These are phyloP conservation scores for Muscicapa striata DNA, from an alignment of 2,797 vertebrate species.

Conservation along the genomic window DNA sequence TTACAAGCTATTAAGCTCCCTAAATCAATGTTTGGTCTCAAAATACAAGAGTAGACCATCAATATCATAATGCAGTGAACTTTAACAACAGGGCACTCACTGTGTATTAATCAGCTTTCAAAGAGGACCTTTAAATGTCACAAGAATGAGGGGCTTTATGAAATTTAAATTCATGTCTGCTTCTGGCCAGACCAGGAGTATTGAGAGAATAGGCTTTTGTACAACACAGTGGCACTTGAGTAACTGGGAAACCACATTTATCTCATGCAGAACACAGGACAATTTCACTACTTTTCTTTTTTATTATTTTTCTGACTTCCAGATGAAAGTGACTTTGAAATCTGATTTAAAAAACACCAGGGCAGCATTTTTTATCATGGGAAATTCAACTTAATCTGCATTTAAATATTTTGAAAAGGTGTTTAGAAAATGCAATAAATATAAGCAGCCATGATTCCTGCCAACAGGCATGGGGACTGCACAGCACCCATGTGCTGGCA, in stretches of 20 bases:
- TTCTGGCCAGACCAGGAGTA: background rate
- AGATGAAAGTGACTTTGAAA: background rate
- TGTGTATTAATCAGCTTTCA: constrained; percentile 31
- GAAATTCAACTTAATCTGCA: background rate
- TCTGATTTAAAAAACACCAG: background rate
- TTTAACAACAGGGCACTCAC: background rate
- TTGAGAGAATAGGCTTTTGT: background rate
- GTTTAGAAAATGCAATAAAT: background rate
- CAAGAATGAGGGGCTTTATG: background rate
- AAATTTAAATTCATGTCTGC: background rate
- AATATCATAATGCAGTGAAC: background rate
- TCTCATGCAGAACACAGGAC: background rate
- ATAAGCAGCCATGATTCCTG: background rate
- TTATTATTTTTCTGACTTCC: background rate
- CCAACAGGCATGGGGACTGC: background rate
- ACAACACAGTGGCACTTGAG: background rate
- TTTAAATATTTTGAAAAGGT: background rate
- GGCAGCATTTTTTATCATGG: background rate
- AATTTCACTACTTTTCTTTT: background rate
- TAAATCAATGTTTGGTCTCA: background rate
- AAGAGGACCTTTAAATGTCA: constrained; percentile 5
- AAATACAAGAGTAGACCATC: background rate
- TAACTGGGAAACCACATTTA: background rate
- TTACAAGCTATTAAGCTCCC: background rate
- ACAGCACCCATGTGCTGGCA: background rate